phyloP scores from a whole-genome alignment of 1,140 invertebrate genomes.

The Atta texana region DNA sequence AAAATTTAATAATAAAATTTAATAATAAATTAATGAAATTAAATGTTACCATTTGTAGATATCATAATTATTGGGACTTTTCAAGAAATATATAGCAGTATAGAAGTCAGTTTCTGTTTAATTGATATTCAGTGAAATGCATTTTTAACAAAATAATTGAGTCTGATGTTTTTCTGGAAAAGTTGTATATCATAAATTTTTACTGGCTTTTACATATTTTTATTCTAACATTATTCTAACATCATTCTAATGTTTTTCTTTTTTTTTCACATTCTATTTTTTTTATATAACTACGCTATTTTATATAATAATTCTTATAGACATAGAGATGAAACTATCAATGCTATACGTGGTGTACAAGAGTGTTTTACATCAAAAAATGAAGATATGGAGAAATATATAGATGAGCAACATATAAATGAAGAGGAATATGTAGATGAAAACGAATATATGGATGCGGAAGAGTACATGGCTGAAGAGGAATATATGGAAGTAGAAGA shows the following conservation, averaged over 20 bases:
- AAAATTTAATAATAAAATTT: neutral
- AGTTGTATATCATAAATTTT: neutral
- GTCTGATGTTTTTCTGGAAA: too few relatives aligned
- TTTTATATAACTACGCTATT: conserved; percentile 21
- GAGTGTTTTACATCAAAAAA: conserved; percentile 39
- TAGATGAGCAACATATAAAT: neutral
- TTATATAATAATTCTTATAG: conserved; percentile 71
- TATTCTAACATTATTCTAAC: too few relatives aligned
- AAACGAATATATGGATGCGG: conserved; percentile 77
- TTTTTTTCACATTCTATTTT: neutral
- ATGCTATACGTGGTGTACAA: conserved; percentile 78
- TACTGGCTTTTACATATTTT: neutral
- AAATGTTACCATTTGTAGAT: neutral
- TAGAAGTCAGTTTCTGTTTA: too few relatives aligned
- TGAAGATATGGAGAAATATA: neutral
- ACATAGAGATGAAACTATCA: conserved; percentile 78
- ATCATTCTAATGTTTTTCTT: too few relatives aligned
- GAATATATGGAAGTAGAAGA: conserved; percentile 79
- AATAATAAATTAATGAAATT: neutral
- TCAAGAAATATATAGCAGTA: too few relatives aligned
- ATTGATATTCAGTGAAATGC: too few relatives aligned
- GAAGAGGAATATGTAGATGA: neutral
- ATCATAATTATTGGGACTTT: neutral
- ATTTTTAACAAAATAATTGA: too few relatives aligned
- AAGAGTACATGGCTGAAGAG: conserved; percentile 22